Evolutionary conservation across 2,113 vertebrate genomes (phyloP).

Genomic region (Mustelus asterias): DNA sequence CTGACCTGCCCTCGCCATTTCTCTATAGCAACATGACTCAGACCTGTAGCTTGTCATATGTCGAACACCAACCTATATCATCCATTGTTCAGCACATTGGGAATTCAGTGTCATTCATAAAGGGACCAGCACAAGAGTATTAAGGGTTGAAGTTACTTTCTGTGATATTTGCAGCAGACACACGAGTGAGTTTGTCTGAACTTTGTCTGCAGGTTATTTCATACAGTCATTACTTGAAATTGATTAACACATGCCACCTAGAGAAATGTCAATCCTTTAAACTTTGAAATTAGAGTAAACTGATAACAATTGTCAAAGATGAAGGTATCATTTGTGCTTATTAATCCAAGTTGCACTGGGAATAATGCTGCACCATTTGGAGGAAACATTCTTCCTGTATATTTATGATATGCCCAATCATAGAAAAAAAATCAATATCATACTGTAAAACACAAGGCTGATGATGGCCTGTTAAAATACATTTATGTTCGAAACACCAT

Average conservation of each 20-base stretch:
- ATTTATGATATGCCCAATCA: not conserved
- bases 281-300: not conserved
- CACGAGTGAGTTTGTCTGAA: not conserved
- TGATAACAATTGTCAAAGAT: not conserved
- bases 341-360: not conserved
- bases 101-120: not conserved
- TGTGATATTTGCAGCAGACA: not conserved
- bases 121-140: not conserved
- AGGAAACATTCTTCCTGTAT: not conserved
- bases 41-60: constrained; percentile 9
- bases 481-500: not conserved
- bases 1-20: not conserved
- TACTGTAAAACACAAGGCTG: not conserved
- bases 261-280: not conserved
- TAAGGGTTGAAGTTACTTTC: not conserved
- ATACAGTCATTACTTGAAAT: not conserved
- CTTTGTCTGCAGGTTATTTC: not conserved
- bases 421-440: not conserved
- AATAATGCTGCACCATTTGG: too few species aligned
- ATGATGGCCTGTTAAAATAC: not conserved
- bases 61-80: not conserved
- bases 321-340: not conserved
- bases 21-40: not conserved
- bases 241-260: not conserved
- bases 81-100: not conserved